Evolutionary conservation across 2,888 invertebrate species (phyloP).

Genomic region (Xylota sylvarum): DNA sequence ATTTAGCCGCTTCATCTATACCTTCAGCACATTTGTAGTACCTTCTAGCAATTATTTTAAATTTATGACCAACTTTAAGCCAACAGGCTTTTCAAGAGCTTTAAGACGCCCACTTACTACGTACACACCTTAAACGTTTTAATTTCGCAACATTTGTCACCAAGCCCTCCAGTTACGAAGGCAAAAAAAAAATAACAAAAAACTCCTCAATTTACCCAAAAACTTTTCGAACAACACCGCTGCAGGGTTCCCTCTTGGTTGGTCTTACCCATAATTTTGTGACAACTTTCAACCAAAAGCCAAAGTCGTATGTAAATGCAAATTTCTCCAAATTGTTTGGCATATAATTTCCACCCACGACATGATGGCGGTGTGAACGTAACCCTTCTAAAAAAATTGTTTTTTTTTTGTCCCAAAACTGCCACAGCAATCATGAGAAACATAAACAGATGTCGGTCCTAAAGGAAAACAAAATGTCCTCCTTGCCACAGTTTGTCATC

Average conservation of each 20-base stretch:
- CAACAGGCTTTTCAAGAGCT: neutral
- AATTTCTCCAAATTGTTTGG: conserved; percentile 63
- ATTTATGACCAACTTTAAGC: neutral
- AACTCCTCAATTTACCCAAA: conserved; percentile 50
- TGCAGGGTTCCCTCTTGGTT: conserved; percentile 1
- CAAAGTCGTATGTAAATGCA: conserved; percentile 71
- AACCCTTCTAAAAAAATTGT: conserved; percentile 44
- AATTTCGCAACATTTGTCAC: conserved; percentile 37
- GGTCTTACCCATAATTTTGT: conserved; percentile 60
- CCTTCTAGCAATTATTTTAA: neutral
- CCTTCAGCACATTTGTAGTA: neutral
- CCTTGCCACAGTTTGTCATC: conserved; percentile 61
- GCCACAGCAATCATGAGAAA: conserved; percentile 68
- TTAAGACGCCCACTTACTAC: neutral
- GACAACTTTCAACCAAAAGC: conserved; percentile 52
- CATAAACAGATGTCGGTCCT: conserved; percentile 71
- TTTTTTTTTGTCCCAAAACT: conserved; percentile 32
- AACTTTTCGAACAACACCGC: conserved; percentile 49
- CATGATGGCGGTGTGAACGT: neutral
- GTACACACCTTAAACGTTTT: conserved; percentile 15
- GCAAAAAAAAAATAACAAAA: neutral
- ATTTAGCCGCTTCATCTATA: too few relatives aligned
- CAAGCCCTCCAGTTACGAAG: neutral
- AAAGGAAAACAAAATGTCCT: conserved; percentile 67
- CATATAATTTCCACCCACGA: conserved; percentile 42